Conservation (phyloP, 2,888 invertebrate genomes). For the Lycophotia porphyrea region DNA sequence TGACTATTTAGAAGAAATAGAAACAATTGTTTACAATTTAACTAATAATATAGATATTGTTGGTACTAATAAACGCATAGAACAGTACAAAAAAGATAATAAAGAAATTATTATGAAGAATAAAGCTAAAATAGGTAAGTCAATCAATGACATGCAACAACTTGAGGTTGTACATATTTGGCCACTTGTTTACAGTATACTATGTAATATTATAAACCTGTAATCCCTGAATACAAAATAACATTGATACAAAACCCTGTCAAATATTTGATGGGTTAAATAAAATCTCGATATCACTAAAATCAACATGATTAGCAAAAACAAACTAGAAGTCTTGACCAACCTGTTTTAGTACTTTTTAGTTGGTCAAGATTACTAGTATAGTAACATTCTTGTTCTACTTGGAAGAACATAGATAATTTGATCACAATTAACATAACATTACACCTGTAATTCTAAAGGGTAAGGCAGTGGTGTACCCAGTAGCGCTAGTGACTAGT, state of each 20-base stretch:
- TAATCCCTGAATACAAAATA: not conserved
- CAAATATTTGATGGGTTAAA: slow-evolving; percentile 16
- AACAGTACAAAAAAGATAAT: slow-evolving; percentile 97
- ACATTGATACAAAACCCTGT: slow-evolving; percentile 9
- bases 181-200: not conserved
- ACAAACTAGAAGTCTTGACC: not conserved
- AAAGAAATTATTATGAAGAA: slow-evolving; percentile 95
- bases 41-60: slow-evolving; percentile 96
- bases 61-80: slow-evolving; percentile 96
- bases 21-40: slow-evolving; percentile 97
- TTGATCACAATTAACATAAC: not conserved
- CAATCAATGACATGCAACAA: too few relatives aligned
- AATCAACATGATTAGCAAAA: slow-evolving; percentile 10
- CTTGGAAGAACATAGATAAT: not conserved
- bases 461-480: not conserved
- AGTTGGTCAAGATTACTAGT: slow-evolving; percentile 16
- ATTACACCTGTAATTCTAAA: not conserved
- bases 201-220: slow-evolving; percentile 15
- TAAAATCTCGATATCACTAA: slow-evolving; percentile 35
- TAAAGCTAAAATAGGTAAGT: slow-evolving; percentile 92
- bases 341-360: slow-evolving; percentile 26
- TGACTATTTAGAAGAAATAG: slow-evolving; percentile 98
- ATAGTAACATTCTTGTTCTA: not conserved
- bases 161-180: not conserved
- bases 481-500: not conserved